These are phyloP conservation scores for Eumerus sabulonum DNA, from an alignment of 2,888 invertebrate genomes.

Conservation along the genomic window DNA sequence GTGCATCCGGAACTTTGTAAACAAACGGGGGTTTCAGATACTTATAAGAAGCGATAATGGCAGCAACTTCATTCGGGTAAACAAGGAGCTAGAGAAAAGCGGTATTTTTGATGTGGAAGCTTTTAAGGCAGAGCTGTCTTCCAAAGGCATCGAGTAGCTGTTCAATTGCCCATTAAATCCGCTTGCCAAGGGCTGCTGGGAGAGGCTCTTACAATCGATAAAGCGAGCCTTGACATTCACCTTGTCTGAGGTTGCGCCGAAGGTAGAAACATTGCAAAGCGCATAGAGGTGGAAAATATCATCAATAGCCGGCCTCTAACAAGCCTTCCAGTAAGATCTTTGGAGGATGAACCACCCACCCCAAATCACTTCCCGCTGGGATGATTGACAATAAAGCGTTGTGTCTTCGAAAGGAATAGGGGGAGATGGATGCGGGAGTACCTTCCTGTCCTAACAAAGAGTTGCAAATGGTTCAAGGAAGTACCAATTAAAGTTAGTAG, in stretches of 20 bases:
- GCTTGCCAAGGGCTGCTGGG: constrained; percentile 41
- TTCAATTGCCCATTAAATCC: constrained; percentile 29
- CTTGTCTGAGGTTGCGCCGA: constrained; percentile 5
- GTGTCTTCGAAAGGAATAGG: constrained; percentile 28
- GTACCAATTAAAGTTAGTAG: background rate
- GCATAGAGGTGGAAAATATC: constrained; percentile 16
- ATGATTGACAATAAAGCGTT: background rate
- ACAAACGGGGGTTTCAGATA: constrained; percentile 24
- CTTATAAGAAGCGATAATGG: constrained; percentile 43
- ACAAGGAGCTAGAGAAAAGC: constrained; percentile 24
- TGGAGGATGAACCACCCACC: constrained; percentile 41
- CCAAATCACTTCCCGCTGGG: constrained; percentile 42
- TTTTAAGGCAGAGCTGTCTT: constrained; percentile 14
- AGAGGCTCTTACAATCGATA: constrained; percentile 14
- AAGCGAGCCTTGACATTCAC: constrained; percentile 15
- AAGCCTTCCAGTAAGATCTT: constrained; percentile 3
- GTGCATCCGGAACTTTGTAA: constrained; percentile 46
- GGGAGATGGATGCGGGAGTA: constrained; percentile 29
- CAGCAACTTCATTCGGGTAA: constrained; percentile 43
- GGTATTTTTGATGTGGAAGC: constrained; percentile 19
- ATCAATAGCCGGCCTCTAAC: constrained; percentile 10
- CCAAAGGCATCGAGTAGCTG: constrained; percentile 20
- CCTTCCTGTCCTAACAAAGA: background rate
- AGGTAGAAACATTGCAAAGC: constrained; percentile 14
- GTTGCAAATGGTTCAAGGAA: constrained; percentile 11